Evolutionary conservation across 2,113 vertebrate genomes (phyloP).

Genomic region (Zapus hudsonius): DNA sequence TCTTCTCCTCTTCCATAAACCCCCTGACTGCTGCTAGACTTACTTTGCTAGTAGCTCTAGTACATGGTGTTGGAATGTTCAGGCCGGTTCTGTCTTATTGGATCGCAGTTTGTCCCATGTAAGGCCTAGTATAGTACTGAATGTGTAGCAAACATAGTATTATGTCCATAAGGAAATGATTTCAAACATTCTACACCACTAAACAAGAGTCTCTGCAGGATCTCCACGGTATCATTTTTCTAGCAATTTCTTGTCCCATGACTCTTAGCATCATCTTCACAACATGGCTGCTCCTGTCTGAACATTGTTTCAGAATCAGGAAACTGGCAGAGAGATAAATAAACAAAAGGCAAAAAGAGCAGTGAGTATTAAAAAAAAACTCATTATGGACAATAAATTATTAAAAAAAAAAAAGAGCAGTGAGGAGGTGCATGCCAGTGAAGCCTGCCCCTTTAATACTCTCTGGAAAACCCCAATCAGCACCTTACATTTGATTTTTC

Average conservation of each 20-base stretch:
- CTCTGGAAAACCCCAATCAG: not conserved
- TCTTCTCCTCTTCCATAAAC: not conserved
- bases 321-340: constrained; percentile 5
- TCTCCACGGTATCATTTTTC: not conserved
- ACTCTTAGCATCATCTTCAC: not conserved
- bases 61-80: not conserved
- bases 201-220: not conserved
- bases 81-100: not conserved
- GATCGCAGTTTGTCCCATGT: not conserved
- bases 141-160: not conserved
- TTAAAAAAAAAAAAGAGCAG: no score
- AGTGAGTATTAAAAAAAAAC: no score
- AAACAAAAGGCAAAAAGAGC: no score
- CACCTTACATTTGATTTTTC: not conserved
- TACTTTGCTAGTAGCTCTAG: not conserved
- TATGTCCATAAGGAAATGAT: not conserved
- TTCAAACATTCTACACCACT: not conserved
- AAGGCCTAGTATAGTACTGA: not conserved
- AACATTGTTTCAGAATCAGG: not conserved
- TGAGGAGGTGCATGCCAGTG: not conserved
- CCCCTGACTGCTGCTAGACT: not conserved
- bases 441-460: not conserved
- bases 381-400: no score
- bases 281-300: not conserved
- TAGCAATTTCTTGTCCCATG: not conserved